Base-by-base conservation (phyloP, 2,888 invertebrate species). In the Aphodius granarius region DNA sequence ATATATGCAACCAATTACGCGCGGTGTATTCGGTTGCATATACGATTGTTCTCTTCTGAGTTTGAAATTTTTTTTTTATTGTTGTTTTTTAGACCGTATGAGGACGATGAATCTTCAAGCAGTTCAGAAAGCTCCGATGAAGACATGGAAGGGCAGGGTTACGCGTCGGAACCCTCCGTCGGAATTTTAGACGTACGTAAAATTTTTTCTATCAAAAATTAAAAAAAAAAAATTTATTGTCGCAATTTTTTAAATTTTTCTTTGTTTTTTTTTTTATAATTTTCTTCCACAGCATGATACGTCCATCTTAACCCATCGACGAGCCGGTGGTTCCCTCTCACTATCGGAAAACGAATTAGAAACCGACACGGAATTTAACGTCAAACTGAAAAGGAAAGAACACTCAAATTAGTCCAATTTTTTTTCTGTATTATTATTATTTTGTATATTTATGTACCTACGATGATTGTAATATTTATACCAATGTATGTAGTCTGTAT, bases 321-420 rank as follows among this genome's bases (percentile, higher is more conserved):
- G 95, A 82, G 91, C 92, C 17, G 94, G 94, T 15, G 94, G 94
- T 66, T 95, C 95, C 1, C 88, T 95, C 15, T 95, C 95, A 3
- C 88, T 95, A 0, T 95, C 95, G 0, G 95, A 95, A 84, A 94
- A 94, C 82, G 95, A 95, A 86, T 88, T 94, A 77, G 95, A 94
- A 84, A 93, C 93, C 0, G 94, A 94, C 79, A 78, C 86, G 73
- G 88, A 89, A 72, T 89, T 85, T 75, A 83, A 85, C 75, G 75
- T 85, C 66, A 81, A 79, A 17, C 71, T 74, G 77, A 78, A 78
- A 64, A 80, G 68, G 78, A 78, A 78, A 78, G 43, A 43, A 43
- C 43, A 43, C 43, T 9, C 43, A 1, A 43, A 43, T 43, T 43
- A 43, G 43, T 43, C 43, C 43, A 43, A 43, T 13, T 1, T 43